Percentiles rank a stretch among this genome's conserved stretches.
These are phyloP conservation scores for Zaprionus inermis DNA, from an alignment of 1,140 invertebrate species.

Conservation along the genomic window DNA sequence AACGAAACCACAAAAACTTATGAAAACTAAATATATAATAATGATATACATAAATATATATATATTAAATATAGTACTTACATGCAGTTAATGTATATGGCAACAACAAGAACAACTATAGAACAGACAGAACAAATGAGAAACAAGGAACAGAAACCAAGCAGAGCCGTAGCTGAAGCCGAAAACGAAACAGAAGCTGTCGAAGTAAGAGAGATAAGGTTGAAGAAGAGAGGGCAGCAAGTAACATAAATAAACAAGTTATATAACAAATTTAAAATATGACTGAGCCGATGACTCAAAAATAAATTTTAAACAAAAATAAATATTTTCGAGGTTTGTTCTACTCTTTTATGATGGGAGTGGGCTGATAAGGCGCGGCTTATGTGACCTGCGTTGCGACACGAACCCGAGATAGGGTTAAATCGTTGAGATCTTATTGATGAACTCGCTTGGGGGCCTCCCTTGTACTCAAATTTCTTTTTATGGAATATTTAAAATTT, in stretches of 20 bases:
- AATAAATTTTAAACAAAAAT: slow-evolving; percentile 76
- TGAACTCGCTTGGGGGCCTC: neutral
- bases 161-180: neutral
- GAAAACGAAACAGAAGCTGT: neutral
- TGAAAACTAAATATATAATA: slow-evolving; percentile 20
- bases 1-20: slow-evolving; percentile 17
- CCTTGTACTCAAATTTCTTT: neutral
- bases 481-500: too few relatives aligned
- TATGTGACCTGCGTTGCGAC: neutral
- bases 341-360: slow-evolving; percentile 21
- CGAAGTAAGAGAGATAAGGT: slow-evolving; percentile 12
- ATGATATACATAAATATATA: slow-evolving; percentile 23
- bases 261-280: slow-evolving; percentile 77
- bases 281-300: slow-evolving; percentile 78
- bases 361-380: neutral
- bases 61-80: slow-evolving; percentile 19
- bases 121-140: slow-evolving; percentile 1
- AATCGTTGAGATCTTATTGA: neutral
- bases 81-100: slow-evolving; percentile 19
- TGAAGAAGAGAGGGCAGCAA: slow-evolving; percentile 20
- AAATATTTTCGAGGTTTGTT: slow-evolving; percentile 15
- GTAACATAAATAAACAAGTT: slow-evolving; percentile 49
- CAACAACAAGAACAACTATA: slow-evolving; percentile 31
- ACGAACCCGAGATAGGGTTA: neutral
- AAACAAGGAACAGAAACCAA: slow-evolving; percentile 7